phyloP scores from a whole-genome alignment of 1,140 invertebrate species.

The Drosophila baimaii region DNA sequence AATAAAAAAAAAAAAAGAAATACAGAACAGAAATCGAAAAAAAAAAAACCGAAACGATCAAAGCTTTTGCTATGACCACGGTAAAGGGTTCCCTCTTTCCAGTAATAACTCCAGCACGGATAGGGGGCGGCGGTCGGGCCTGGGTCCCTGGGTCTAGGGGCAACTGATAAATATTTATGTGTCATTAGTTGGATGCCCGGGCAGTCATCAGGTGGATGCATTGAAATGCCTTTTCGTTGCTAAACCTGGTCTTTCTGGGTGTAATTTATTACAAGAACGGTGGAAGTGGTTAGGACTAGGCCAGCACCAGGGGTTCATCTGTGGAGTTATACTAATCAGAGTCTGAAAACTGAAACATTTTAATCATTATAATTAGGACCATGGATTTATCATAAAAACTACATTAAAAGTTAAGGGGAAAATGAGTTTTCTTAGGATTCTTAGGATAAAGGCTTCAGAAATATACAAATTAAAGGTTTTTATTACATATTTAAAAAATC shows the following conservation, averaged over 20 bases:
- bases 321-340: too few relatives aligned
- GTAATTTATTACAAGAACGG: conserved; percentile 28
- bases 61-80: conserved; percentile 61
- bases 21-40: conserved; percentile 25
- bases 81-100: conserved; percentile 71
- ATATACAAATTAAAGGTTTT: neutral
- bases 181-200: conserved; percentile 68
- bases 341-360: neutral
- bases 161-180: conserved; percentile 75
- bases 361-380: neutral
- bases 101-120: conserved; percentile 50
- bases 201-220: conserved; percentile 68
- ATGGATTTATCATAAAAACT: too few relatives aligned
- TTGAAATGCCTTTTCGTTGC: conserved; percentile 59
- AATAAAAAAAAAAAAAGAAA: neutral
- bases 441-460: neutral
- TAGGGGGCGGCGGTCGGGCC: conserved; percentile 16
- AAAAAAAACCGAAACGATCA: conserved; percentile 36
- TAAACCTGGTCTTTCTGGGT: neutral
- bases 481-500: too few relatives aligned
- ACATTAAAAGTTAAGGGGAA: neutral
- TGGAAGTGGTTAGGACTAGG: neutral
- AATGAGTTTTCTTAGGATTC: neutral
- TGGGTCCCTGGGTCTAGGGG: conserved; percentile 3
- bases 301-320: too few relatives aligned